Evolutionary conservation across 2,888 invertebrate genomes (phyloP), one percentile per base, ranked within the genome.

Genomic region (Lepetodrilus schrolli): DNA sequence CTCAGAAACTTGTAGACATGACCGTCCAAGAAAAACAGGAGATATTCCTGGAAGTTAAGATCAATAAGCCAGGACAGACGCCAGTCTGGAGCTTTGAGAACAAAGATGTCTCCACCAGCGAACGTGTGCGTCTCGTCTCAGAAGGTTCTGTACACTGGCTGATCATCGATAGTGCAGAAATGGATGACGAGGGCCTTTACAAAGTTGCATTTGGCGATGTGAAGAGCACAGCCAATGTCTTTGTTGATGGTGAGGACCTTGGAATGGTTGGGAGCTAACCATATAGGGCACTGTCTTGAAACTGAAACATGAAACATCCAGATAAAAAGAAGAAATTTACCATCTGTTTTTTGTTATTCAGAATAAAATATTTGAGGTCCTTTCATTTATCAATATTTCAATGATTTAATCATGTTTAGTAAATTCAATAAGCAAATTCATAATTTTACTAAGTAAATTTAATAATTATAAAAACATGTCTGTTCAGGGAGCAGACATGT

Each of bases 61-160:
- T 90, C 72, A 86, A 82, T 78, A 85, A 87, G 74, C 86, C 87
- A 8, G 81, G 84, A 78, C 83, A 84, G 74, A 83, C 83, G 49
- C 87, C 88, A 20, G 80, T 80, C 21, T 90, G 93, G 93, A 84
- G 78, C 80, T 78, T 85, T 73, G 84, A 88, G 69, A 86, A 84
- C 48, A 81, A 85, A 58, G 81, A 80, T 48, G 82, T 89, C 36
- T 80, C 71, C 20, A 81, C 82, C 30, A 80, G 81, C 47, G 85
- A 85, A 68, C 73, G 84, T n/a, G 76, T 87, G 74, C 82, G 85
- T 69, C 76, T 86, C 69, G 79, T 78, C 4, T 84, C 85, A 4
- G 82, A 87, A 38, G 86, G 85, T 51, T 81, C 80, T 23, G 76
- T 83, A 38, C 89, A 89, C 74, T 83, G 81, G 50, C 82, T 90